Percentiles rank a stretch among this genome's conserved stretches.
These are phyloP conservation scores for Drosophila anceps DNA, from an alignment of 2,888 invertebrate genomes.

Conservation along the genomic window DNA sequence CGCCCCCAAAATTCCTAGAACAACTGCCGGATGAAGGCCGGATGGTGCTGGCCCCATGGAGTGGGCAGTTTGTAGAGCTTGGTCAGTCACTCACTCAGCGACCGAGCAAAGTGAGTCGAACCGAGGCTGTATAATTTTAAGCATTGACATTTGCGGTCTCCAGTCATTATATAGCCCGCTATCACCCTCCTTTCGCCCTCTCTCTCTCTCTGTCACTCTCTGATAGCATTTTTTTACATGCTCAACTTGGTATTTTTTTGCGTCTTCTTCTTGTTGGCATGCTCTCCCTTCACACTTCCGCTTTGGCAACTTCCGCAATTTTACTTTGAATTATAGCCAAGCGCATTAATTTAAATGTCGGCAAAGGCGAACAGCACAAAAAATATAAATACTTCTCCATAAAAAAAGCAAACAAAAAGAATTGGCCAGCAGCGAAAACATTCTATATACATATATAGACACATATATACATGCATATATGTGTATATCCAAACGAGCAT, in stretches of 20 bases:
- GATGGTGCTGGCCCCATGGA: not conserved
- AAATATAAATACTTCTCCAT: conserved; percentile 65
- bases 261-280: conserved; percentile 42
- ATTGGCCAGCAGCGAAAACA: conserved; percentile 33
- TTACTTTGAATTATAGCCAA: conserved; percentile 81
- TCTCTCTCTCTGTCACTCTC: conserved; percentile 1
- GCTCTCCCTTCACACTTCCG: conserved; percentile 76
- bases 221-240: conserved; percentile 26
- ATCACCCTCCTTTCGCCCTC: not conserved
- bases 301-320: conserved; percentile 80
- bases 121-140: conserved; percentile 75
- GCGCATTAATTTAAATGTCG: conserved; percentile 81
- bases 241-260: conserved; percentile 22
- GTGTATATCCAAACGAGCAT: conserved; percentile 32
- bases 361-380: conserved; percentile 66
- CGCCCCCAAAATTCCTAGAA: conserved; percentile 64
- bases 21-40: not conserved
- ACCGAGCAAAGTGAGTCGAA: conserved; percentile 45
- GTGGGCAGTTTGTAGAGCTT: not conserved
- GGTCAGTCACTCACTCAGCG: conserved; percentile 11
- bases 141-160: conserved; percentile 80
- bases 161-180: conserved; percentile 71
- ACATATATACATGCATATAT: not conserved
- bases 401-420: conserved; percentile 26
- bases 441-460: conserved; percentile 4